Evolutionary conservation across 2,797 vertebrate genomes (phyloP).

Genomic region (Pangasius macronema): DNA sequence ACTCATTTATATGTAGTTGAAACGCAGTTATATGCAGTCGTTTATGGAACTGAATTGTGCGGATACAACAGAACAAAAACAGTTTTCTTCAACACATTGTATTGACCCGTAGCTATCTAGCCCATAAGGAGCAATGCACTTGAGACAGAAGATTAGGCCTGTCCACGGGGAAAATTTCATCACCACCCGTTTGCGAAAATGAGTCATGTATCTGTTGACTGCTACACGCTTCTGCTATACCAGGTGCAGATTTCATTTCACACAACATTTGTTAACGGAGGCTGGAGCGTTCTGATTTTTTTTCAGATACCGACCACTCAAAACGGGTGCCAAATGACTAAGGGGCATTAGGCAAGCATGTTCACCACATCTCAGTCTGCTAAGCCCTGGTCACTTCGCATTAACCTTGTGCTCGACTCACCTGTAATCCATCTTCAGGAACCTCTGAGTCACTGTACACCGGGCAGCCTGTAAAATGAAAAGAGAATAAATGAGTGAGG

Average conservation of each 20-base stretch:
- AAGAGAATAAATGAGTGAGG: not conserved
- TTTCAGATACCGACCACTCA: slow-evolving; percentile 37
- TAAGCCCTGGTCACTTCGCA: not conserved
- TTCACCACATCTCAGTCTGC: not conserved
- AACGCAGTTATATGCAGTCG: not conserved
- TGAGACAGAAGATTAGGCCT: slow-evolving; percentile 28
- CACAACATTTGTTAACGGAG: slow-evolving; percentile 50
- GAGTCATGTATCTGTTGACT: slow-evolving; percentile 51
- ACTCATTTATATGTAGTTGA: not conserved
- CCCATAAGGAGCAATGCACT: slow-evolving; percentile 17
- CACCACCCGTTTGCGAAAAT: slow-evolving; percentile 43
- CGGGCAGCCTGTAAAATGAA: slow-evolving; percentile 79
- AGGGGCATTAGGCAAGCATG: slow-evolving; percentile 20
- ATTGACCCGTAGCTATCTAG: not conserved
- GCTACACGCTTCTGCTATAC: slow-evolving; percentile 49
- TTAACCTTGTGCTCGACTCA: slow-evolving; percentile 67
- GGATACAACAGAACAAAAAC: not conserved
- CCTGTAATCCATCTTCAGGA: slow-evolving; percentile 86
- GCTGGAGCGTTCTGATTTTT: slow-evolving; percentile 26
- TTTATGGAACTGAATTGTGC: not conserved
- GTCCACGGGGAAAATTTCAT: slow-evolving; percentile 39
- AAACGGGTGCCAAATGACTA: slow-evolving; percentile 38
- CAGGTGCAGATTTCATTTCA: slow-evolving; percentile 51
- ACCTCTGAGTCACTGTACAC: slow-evolving; percentile 83
- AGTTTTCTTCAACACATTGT: not conserved